These are phyloP conservation scores for Phlogophora meticulosa DNA, from an alignment of 2,888 invertebrate genomes.

Conservation along the genomic window DNA sequence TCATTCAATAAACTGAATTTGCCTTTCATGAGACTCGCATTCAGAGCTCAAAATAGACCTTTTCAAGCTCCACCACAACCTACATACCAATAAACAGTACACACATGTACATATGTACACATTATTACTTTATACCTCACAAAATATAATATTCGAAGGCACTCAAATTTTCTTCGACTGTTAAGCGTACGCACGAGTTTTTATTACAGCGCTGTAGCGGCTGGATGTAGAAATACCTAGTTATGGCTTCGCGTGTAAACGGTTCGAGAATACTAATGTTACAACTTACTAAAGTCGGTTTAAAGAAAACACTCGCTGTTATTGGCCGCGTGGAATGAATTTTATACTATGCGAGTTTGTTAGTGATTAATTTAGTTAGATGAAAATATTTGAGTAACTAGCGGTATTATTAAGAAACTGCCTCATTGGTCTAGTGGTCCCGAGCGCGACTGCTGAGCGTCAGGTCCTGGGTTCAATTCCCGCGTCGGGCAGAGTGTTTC, in stretches of 20 bases:
- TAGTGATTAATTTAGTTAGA: slow-evolving; percentile 2
- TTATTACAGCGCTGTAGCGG: slow-evolving; percentile 51
- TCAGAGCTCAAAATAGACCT: slow-evolving; percentile 5
- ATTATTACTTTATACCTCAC: slow-evolving; percentile 53
- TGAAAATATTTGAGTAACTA: background rate
- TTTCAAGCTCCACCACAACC: background rate
- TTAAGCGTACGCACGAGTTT: slow-evolving; percentile 55
- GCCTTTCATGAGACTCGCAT: background rate
- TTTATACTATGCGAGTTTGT: slow-evolving; percentile 17
- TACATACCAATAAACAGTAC: background rate
- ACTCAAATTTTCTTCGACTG: slow-evolving; percentile 62
- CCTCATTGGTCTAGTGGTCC: too few species aligned
- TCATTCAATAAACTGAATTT: background rate
- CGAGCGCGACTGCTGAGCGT: too few species aligned
- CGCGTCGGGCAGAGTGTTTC: too few species aligned
- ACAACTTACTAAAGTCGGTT: slow-evolving; percentile 43
- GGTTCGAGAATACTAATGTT: slow-evolving; percentile 56
- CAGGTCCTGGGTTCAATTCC: too few species aligned
- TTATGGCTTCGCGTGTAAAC: slow-evolving; percentile 49
- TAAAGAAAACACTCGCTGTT: slow-evolving; percentile 46
- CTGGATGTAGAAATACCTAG: slow-evolving; percentile 53
- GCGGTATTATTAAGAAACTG: background rate
- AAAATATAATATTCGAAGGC: slow-evolving; percentile 55
- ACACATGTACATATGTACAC: slow-evolving; percentile 2
- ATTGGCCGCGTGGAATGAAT: slow-evolving; percentile 30